Base-by-base conservation (phyloP, 1,140 invertebrate species). In the Pseudomyrmex dendroicus region DNA sequence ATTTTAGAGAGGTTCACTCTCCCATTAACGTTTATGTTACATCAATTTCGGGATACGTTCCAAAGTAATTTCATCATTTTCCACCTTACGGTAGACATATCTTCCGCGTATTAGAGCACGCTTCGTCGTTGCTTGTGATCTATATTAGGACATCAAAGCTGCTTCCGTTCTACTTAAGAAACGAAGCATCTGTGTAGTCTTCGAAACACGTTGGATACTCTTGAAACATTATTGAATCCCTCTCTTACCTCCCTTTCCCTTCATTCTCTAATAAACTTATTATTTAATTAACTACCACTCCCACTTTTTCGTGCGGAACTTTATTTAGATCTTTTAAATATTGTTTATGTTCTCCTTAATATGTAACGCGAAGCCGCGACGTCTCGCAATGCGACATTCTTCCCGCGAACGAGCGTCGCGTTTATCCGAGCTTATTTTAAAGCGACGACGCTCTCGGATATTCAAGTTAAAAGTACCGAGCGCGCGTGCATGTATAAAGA, bases 191-290 rank as follows among this genome's bases (percentile, higher is more conserved):
- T 62, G 52, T 70, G 46, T 73, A 35, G 35, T 66, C 73, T 54
- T 54, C 70, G 83, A 68, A 72, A 67, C 56, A 70, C 84, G 78
- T 85, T 52, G 72, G 86, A 85, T 89, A 86, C 88, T 35, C 35
- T 89, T 85, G 87, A 84, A 88, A 90, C 73, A 73, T 86, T 88
- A 90, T 89, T 89, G 86, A 78, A 89, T 35, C 35, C 7, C 35
- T 35, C 35, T 35, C 35, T 35, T 35, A 35, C 35, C 35, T 35
- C 35, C 35, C 5, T 35, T 35, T 35, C 3, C 0, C 5, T 35
- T 35, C 5, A 5, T 35, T 35, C 35, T 35, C 35, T 35, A 7
- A 35, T 35, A 35, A 35, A 35, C 5, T 35, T 35, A 35, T 35
- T 35, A 35, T 35, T 35, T 35, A 35, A 35, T 35, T 35, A 35